Evolutionary conservation across 2,888 invertebrate species (phyloP).

Genomic region (Lasius platythorax): DNA sequence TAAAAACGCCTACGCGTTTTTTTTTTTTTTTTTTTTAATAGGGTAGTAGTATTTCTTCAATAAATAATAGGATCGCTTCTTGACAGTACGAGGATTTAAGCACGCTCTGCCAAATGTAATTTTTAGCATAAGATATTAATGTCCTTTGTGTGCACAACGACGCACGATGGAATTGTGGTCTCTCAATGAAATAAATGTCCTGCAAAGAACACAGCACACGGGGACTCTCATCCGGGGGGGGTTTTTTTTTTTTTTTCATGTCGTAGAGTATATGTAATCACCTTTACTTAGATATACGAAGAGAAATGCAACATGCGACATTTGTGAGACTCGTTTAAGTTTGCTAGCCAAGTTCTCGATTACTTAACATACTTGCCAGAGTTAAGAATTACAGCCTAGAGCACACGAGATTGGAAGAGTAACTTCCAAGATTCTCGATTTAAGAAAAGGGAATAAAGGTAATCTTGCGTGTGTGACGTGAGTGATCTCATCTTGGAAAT

Average conservation of each 20-base stretch:
- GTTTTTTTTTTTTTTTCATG: slow-evolving; percentile 30
- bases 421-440: slow-evolving; percentile 70
- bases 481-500: slow-evolving; percentile 81
- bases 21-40: slow-evolving; percentile 31
- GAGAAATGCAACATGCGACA: slow-evolving; percentile 27
- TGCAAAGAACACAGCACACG: slow-evolving; percentile 57
- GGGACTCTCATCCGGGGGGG: slow-evolving; percentile 34
- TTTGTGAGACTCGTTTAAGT: slow-evolving; percentile 67
- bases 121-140: slow-evolving; percentile 64
- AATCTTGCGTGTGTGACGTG: slow-evolving; percentile 82
- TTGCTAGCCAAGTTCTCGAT: slow-evolving; percentile 84
- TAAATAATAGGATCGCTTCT: slow-evolving; percentile 63
- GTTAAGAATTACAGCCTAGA: slow-evolving; percentile 81
- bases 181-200: slow-evolving; percentile 62
- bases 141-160: slow-evolving; percentile 55
- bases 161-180: slow-evolving; percentile 64
- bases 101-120: slow-evolving; percentile 64
- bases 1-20: slow-evolving; percentile 59
- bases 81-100: slow-evolving; percentile 55
- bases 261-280: slow-evolving; percentile 45
- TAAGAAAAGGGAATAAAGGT: slow-evolving; percentile 81
- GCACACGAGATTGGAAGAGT: slow-evolving; percentile 62
- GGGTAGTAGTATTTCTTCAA: slow-evolving; percentile 62
- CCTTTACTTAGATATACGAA: slow-evolving; percentile 47
- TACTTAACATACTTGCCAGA: slow-evolving; percentile 85